Percentiles rank a stretch among this genome's conserved stretches.
These are phyloP conservation scores for Temnothorax longispinosus DNA, from an alignment of 1,140 invertebrate species.

Conservation along the genomic window DNA sequence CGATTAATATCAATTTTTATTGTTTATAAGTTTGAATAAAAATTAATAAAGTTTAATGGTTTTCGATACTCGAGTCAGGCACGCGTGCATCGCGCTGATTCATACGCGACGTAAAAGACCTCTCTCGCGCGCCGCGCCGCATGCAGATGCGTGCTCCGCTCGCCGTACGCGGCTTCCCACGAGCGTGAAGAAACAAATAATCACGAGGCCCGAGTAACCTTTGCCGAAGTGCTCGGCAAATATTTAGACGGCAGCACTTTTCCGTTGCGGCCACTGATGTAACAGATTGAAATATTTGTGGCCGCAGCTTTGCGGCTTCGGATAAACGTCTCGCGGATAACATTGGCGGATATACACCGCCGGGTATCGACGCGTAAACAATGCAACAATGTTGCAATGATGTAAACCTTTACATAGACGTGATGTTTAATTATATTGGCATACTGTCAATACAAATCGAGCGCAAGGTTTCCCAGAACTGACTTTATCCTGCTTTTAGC, in stretches of 20 bases:
- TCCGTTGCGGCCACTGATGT: slow-evolving; percentile 46
- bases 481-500: neutral
- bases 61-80: neutral
- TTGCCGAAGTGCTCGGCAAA: slow-evolving; percentile 50
- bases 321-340: slow-evolving; percentile 34
- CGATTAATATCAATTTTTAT: neutral
- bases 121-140: neutral
- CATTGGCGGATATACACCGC: slow-evolving; percentile 22
- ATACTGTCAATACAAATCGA: neutral
- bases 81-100: neutral
- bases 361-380: slow-evolving; percentile 34
- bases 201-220: slow-evolving; percentile 37
- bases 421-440: slow-evolving; percentile 33
- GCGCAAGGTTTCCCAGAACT: neutral
- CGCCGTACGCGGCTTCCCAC: slow-evolving; percentile 34
- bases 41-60: neutral
- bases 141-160: slow-evolving; percentile 1
- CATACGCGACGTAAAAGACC: neutral
- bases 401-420: neutral
- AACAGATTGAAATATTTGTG: slow-evolving; percentile 54
- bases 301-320: slow-evolving; percentile 21
- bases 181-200: slow-evolving; percentile 55
- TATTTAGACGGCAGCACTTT: slow-evolving; percentile 56
- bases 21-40: neutral
- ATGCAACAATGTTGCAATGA: slow-evolving; percentile 43